Percentiles rank a stretch among this genome's conserved stretches.
Conservation (phyloP, 2,113 vertebrate species). For the Vidua chalybeata region DNA sequence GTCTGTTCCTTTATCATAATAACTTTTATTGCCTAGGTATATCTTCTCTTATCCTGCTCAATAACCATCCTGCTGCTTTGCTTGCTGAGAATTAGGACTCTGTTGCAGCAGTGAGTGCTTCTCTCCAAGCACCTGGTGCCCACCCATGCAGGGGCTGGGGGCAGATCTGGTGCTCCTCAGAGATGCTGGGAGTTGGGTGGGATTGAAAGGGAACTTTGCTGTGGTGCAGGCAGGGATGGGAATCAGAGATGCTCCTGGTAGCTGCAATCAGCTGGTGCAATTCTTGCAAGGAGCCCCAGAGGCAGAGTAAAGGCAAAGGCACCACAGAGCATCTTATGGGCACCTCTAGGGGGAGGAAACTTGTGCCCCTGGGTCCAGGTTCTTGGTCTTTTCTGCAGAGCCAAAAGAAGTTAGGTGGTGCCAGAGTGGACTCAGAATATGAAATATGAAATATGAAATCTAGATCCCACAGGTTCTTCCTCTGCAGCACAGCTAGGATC, state of each 20-base stretch:
- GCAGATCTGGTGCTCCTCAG: neutral
- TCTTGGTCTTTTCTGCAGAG: neutral
- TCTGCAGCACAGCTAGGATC: neutral
- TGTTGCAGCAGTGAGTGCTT: neutral
- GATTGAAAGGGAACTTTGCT: neutral
- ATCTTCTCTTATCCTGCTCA: neutral
- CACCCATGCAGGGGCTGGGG: neutral
- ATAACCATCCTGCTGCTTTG: constrained; percentile 5
- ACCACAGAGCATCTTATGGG: neutral
- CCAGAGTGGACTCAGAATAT: neutral
- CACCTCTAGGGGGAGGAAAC: neutral
- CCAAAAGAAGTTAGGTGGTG: neutral
- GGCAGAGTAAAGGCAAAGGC: neutral
- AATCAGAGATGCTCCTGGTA: accelerated
- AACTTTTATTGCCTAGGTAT: constrained; percentile 33
- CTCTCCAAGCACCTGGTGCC: neutral
- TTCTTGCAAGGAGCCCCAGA: neutral
- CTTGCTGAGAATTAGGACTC: neutral
- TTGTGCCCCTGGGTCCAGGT: neutral
- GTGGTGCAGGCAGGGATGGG: neutral
- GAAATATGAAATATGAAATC: neutral
- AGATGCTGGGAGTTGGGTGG: neutral
- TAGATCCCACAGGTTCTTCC: neutral
- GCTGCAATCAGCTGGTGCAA: neutral
- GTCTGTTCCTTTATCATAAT: constrained; percentile 49